Conservation (phyloP, 2,113 vertebrate genomes). For the Aplodontia rufa region DNA sequence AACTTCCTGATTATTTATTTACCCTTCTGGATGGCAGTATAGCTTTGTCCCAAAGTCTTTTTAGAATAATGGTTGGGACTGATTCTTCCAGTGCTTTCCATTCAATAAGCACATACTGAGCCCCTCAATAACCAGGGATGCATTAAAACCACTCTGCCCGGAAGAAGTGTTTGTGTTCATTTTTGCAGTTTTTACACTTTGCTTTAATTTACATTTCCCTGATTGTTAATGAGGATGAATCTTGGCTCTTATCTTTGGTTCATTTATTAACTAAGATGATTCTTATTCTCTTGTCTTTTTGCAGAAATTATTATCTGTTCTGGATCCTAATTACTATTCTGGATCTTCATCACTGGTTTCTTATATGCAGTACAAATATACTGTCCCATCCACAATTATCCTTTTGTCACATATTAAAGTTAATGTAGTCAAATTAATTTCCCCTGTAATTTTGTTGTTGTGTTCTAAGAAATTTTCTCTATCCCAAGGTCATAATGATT, state of each 20-base stretch:
- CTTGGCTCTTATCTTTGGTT: background rate
- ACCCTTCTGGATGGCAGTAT: background rate
- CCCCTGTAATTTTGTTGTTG: background rate
- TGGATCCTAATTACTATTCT: background rate
- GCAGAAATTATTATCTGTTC: background rate
- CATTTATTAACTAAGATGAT: background rate
- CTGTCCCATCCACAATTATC: background rate
- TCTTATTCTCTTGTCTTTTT: background rate
- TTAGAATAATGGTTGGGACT: background rate
- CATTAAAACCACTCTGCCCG: background rate
- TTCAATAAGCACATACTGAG: background rate
- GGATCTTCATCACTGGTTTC: background rate
- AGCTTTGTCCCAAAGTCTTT: conserved; percentile 19
- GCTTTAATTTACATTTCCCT: background rate
- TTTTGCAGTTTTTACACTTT: conserved; percentile 18
- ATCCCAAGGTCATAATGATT: background rate
- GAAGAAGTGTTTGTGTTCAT: background rate
- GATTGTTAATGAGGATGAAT: background rate
- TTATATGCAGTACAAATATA: conserved; percentile 7
- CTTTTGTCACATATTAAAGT: background rate
- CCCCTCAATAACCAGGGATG: background rate
- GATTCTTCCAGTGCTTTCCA: background rate
- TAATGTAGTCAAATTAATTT: background rate
- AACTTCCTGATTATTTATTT: conserved; percentile 29
- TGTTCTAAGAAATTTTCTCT: conserved; percentile 7